A percentile compares a stretch with the other conserved stretches of the same genome.
Conservation (phyloP, 2,888 invertebrate species). For the Antheraea yamamai region DNA sequence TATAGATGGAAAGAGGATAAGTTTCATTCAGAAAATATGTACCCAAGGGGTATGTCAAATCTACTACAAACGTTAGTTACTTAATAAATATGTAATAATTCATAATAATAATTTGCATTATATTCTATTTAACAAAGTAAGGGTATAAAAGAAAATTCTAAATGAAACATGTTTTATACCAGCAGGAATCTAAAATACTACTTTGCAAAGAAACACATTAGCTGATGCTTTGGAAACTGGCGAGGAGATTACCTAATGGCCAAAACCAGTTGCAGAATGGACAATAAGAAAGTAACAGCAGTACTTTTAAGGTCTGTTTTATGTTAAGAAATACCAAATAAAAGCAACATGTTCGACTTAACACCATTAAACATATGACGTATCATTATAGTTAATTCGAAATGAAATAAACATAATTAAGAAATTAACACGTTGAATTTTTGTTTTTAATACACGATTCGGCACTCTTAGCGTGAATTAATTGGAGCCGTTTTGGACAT, state of each 20-base stretch:
- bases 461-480: not conserved
- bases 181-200: constrained; percentile 39
- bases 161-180: constrained; percentile 22
- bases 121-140: not conserved
- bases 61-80: too few relatives aligned
- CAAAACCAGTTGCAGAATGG: constrained; percentile 49
- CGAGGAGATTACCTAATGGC: constrained; percentile 59
- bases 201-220: constrained; percentile 54
- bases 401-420: not conserved
- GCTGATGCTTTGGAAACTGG: constrained; percentile 45
- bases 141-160: not conserved
- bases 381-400: not conserved
- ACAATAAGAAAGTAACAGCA: constrained; percentile 34
- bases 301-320: constrained; percentile 43
- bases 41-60: too few relatives aligned
- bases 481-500: not conserved
- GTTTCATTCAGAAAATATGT: too few relatives aligned
- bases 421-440: not conserved
- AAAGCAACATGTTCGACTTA: not conserved
- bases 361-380: not conserved
- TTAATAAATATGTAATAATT: too few relatives aligned
- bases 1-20: too few relatives aligned
- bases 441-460: not conserved
- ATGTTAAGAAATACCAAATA: constrained; percentile 42
- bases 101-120: too few relatives aligned